Evolutionary conservation across 2,113 vertebrate species (phyloP).

Genomic region (Gymnogyps californianus): DNA sequence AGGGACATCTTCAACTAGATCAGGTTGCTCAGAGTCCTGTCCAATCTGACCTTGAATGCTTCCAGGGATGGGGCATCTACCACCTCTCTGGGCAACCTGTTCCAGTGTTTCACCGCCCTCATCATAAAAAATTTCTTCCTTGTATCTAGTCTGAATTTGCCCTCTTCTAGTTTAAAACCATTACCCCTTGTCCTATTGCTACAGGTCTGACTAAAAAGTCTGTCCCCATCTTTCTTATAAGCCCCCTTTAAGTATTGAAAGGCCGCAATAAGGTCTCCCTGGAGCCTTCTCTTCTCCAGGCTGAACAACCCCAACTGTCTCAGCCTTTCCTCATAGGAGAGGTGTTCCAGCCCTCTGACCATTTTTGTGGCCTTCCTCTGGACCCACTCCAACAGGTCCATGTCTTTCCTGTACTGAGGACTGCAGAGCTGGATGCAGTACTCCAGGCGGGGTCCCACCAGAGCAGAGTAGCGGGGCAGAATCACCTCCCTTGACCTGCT

Average conservation of each 20-base stretch:
- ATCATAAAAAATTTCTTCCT: no score
- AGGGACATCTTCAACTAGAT: no score
- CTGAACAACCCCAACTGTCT: neutral
- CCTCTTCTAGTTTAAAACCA: neutral
- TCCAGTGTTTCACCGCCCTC: no score
- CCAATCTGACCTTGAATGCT: no score
- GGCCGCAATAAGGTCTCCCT: neutral
- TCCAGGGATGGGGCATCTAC: no score
- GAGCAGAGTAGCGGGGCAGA: neutral
- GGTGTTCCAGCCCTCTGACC: neutral
- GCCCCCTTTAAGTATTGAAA: neutral
- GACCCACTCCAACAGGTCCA: neutral
- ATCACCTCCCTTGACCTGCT: neutral
- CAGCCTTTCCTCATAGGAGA: neutral
- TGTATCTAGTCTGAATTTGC: no score
- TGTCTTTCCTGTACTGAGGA: no score
- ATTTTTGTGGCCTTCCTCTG: no score
- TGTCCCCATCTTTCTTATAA: neutral
- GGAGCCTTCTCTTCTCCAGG: neutral
- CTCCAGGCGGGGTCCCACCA: neutral
- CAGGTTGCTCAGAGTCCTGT: no score
- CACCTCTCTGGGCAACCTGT: no score
- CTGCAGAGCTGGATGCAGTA: neutral
- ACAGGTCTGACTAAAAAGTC: neutral
- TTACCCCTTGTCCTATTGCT: accelerated